phyloP scores from a whole-genome alignment of 1,140 invertebrate species.

The Leguminivora glycinivorella region DNA sequence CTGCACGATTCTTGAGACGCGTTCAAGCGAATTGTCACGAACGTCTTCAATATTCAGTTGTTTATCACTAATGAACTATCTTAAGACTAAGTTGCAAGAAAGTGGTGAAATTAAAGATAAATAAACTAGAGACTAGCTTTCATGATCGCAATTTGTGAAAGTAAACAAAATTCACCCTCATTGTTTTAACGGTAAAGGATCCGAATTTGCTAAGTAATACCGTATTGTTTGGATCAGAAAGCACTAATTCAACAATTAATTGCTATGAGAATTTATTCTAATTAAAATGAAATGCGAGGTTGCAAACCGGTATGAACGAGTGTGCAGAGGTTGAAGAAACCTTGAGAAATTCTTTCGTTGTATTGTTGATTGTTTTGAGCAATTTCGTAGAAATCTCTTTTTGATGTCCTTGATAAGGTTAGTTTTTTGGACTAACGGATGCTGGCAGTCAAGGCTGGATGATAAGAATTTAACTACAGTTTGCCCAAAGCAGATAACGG shows the following conservation, averaged over 20 bases:
- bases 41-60: conserved; percentile 17
- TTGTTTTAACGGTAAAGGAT: conserved; percentile 20
- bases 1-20: conserved; percentile 8
- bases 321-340: conserved; percentile 39
- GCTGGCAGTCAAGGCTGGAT: conserved; percentile 47
- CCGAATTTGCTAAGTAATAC: conserved; percentile 7
- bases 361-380: conserved; percentile 33
- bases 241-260: conserved; percentile 18
- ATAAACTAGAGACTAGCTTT: background rate
- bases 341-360: conserved; percentile 41
- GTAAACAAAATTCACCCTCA: background rate
- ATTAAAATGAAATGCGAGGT: conserved; percentile 24
- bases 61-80: background rate
- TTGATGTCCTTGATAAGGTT: conserved; percentile 37
- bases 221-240: conserved; percentile 23
- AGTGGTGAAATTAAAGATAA: background rate
- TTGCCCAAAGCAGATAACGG: conserved; percentile 39
- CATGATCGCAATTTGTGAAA: background rate
- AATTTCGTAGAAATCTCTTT: conserved; percentile 30
- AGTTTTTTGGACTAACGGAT: conserved; percentile 46
- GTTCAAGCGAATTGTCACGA: conserved; percentile 24
- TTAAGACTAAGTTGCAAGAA: background rate
- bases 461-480: conserved; percentile 47
- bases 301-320: conserved; percentile 23
- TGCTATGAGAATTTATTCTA: conserved; percentile 22